Evolutionary conservation across 2,888 invertebrate species (phyloP), one percentile per base, ranked within the genome.

Genomic region (Caenorhabditis panamensis): DNA sequence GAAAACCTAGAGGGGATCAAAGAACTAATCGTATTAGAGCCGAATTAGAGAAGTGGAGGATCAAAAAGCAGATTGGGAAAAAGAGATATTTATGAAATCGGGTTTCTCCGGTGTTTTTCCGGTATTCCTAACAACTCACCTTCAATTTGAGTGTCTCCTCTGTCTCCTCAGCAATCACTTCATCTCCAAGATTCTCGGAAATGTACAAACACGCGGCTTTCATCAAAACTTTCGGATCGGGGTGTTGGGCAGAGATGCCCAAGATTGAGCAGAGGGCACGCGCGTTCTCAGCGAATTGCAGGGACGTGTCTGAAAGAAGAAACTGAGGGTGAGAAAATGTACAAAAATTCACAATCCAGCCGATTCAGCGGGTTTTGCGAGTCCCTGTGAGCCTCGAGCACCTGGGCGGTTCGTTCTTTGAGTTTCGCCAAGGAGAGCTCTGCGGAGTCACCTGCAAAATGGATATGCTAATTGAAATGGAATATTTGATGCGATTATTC

Each of bases 151-250:
- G 49, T 49, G 77, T 75, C 22, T 73, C 75, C 24, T 79, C 79
- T n/a, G 58, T 68, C 44, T 77, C 77, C 56, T 62, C 75, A 9
- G 24, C 22, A 53, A 84, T 78, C 9, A 64, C 79, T 9, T 72
- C 78, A 1, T 75, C 78, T 20, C 56, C 66, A 66, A 87, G 59
- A 67, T 85, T 79, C 22, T 83, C 75, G 18, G 58, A 36, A 59
- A 87, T 84, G 53, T 77, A 87, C 16, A 83, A 49, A 67, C 85
- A 85, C 22, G 84, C 84, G 2, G 86, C 84, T 61, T 82, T 71
- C 63, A 81, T 66, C 16, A 72, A 49, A 26, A 79, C 59, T 20
- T 72, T 67, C 22, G 83, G 80, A 56, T 85, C 83, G 9, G 84
- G 75, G 47, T 85, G 82, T 4, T 62, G 47, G 6, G n/a, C 54